These are phyloP conservation scores for Nemotelus nigrinus DNA, from an alignment of 2,888 invertebrate species.

Conservation along the genomic window DNA sequence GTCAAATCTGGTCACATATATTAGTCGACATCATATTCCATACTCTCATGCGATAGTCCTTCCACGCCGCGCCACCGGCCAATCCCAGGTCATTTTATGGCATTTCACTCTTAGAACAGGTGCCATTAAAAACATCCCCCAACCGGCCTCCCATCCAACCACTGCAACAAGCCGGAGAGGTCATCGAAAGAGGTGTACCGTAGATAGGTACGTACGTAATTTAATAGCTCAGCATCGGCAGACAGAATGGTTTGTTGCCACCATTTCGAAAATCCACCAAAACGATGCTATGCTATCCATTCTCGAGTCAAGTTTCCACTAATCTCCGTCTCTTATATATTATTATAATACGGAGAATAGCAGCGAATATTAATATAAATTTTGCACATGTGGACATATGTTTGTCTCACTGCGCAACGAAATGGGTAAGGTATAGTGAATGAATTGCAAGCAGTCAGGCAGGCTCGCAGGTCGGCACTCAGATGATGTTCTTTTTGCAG, in stretches of 20 bases:
- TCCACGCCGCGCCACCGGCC: neutral
- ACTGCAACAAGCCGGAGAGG: neutral
- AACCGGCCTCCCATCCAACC: neutral
- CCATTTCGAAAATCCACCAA: neutral
- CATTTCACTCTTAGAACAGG: neutral
- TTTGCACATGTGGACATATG: slow-evolving; percentile 43
- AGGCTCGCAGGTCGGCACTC: neutral
- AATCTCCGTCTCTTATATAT: slow-evolving; percentile 33
- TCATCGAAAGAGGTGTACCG: no score
- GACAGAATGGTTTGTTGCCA: slow-evolving; percentile 6
- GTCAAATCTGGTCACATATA: slow-evolving; percentile 49
- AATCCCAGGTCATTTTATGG: slow-evolving; percentile 9
- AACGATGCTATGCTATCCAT: neutral
- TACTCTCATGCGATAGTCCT: neutral
- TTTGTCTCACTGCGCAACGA: slow-evolving; percentile 23
- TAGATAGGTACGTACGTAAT: no score
- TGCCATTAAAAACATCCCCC: slow-evolving; percentile 5
- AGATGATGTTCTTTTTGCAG: slow-evolving; percentile 41
- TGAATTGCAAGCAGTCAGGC: slow-evolving; percentile 9
- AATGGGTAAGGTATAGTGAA: slow-evolving; percentile 19
- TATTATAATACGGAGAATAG: slow-evolving; percentile 36
- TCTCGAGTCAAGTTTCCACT: slow-evolving; percentile 12
- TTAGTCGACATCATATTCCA: slow-evolving; percentile 28
- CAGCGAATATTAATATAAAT: slow-evolving; percentile 41
- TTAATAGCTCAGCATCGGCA: neutral